Evolutionary conservation across 2,113 vertebrate genomes (phyloP).

Genomic region (Calidris pygmaea): DNA sequence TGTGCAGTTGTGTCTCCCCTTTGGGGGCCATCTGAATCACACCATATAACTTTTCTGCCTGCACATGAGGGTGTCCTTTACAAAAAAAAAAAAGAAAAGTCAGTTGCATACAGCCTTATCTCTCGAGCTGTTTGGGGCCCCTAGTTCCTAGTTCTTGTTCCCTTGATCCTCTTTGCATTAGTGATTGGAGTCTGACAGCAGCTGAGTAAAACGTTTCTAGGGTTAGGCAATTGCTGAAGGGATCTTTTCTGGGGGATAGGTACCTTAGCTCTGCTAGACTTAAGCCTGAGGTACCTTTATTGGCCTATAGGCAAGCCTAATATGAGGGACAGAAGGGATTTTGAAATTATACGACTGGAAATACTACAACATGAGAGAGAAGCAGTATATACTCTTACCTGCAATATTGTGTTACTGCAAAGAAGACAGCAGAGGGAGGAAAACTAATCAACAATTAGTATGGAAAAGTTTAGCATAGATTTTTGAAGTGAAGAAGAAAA

Average conservation of each 20-base stretch:
- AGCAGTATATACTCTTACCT: neutral
- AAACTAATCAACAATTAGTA: neutral
- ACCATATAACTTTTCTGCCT: neutral
- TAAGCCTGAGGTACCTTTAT: neutral
- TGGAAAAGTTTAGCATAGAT: neutral
- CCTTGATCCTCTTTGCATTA: neutral
- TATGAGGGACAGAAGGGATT: neutral
- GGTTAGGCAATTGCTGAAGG: neutral
- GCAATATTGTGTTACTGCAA: neutral
- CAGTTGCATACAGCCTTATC: neutral
- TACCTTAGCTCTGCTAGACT: neutral
- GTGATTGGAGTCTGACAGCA: neutral
- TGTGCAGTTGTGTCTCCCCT: fast-evolving
- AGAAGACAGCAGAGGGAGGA: neutral
- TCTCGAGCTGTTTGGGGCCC: neutral
- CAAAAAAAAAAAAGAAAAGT: neutral
- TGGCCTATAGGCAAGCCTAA: neutral
- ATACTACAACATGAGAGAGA: neutral
- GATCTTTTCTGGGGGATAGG: neutral
- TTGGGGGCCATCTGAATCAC: neutral
- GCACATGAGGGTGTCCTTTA: fast-evolving
- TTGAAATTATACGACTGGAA: neutral
- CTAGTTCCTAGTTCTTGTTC: neutral
- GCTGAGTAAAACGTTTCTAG: neutral
- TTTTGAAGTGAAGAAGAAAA: neutral